These are phyloP conservation scores for Philereme transversata DNA, from an alignment of 2,888 invertebrate genomes.

Conservation along the genomic window DNA sequence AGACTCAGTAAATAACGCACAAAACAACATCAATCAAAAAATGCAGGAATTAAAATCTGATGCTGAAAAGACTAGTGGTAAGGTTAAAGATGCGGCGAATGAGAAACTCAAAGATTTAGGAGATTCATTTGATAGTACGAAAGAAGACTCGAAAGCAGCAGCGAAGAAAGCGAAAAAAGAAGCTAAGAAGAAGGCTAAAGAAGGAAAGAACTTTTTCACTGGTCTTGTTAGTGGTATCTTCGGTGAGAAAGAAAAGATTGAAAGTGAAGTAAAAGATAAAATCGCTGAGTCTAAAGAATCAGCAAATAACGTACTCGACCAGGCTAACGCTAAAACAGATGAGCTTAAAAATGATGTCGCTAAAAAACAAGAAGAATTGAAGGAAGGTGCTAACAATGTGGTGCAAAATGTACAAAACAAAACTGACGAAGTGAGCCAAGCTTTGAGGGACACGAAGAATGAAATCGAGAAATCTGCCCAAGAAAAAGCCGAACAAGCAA, in stretches of 20 bases:
- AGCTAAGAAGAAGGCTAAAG: constrained; percentile 73
- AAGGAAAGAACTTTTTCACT: constrained; percentile 74
- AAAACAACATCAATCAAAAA: constrained; percentile 57
- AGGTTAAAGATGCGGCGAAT: constrained; percentile 54
- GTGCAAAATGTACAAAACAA: constrained; percentile 50
- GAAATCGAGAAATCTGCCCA: constrained; percentile 51
- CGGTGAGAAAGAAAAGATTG: constrained; percentile 76
- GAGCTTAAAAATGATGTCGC: constrained; percentile 56
- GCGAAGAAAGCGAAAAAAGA: constrained; percentile 62
- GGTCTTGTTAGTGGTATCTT: constrained; percentile 76
- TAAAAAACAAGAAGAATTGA: constrained; percentile 59
- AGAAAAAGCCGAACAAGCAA: constrained; percentile 48
- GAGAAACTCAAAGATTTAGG: constrained; percentile 61
- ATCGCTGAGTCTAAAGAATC: constrained; percentile 66
- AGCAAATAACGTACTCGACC: constrained; percentile 60
- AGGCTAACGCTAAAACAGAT: constrained; percentile 64
- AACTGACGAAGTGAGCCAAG: constrained; percentile 51
- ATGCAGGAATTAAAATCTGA: constrained; percentile 57
- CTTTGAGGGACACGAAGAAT: constrained; percentile 47
- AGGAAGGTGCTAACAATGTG: constrained; percentile 48
- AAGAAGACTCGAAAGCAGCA: constrained; percentile 59
- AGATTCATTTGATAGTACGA: constrained; percentile 60
- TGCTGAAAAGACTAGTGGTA: constrained; percentile 55
- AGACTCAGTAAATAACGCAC: constrained; percentile 52
- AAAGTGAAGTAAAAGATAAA: constrained; percentile 70